Evolutionary conservation across 2,113 vertebrate species (phyloP).

Genomic region (Pagrus major): DNA sequence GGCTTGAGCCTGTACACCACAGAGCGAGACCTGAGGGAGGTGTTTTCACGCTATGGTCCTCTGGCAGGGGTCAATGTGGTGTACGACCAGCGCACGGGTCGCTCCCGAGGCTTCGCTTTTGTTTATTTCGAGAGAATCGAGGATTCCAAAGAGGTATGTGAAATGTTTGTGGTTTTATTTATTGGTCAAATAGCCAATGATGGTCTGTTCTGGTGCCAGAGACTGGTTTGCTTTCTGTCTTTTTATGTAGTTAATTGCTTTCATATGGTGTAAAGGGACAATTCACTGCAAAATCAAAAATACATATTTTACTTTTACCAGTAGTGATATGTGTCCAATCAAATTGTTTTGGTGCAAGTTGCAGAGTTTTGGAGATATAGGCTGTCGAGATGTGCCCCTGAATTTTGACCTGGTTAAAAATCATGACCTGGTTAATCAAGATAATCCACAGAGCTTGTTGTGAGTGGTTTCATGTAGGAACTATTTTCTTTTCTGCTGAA

Average conservation of each 20-base stretch:
- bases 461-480: too few relatives aligned
- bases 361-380: too few relatives aligned
- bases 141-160: conserved; percentile 93
- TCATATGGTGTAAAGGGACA: neutral
- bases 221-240: neutral
- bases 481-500: too few relatives aligned
- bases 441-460: too few relatives aligned
- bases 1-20: conserved; percentile 96
- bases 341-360: too few relatives aligned
- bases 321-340: too few relatives aligned
- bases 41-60: conserved; percentile 94
- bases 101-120: conserved; percentile 94
- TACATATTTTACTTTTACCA: too few relatives aligned
- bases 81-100: conserved; percentile 93
- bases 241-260: neutral
- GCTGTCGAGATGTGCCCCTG: too few relatives aligned
- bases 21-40: conserved; percentile 93
- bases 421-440: too few relatives aligned
- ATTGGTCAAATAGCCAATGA: neutral
- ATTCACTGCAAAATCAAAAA: too few relatives aligned
- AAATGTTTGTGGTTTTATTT: neutral
- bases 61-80: conserved; percentile 94
- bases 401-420: too few relatives aligned
- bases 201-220: neutral
- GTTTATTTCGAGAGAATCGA: conserved; percentile 95